A percentile compares a stretch with the other conserved stretches of the same genome.
These are phyloP conservation scores for Circaetus cinerascens DNA, from an alignment of 2,113 vertebrate genomes.

Conservation along the genomic window DNA sequence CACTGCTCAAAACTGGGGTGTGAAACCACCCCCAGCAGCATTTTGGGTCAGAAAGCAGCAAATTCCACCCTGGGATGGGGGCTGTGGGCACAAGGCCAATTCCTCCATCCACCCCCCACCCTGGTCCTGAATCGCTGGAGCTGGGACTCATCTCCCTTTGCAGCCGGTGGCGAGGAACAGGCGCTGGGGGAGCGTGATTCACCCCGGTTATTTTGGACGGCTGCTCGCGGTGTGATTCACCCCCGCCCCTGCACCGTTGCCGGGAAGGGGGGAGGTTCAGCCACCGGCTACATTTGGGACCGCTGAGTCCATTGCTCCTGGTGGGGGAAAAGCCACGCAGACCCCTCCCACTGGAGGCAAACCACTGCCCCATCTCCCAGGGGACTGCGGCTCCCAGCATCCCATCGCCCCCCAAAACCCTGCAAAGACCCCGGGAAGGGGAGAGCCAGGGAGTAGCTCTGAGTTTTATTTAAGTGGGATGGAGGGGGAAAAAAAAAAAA, in stretches of 20 bases:
- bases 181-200: not conserved
- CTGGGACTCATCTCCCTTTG: not conserved
- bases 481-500: not conserved
- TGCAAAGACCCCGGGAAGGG: accelerated
- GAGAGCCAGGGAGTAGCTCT: not conserved
- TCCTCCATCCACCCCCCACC: not conserved
- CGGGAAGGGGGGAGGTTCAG: not conserved
- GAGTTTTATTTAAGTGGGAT: constrained; percentile 1
- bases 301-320: not conserved
- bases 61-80: accelerated
- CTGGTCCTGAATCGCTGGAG: accelerated
- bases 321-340: not conserved
- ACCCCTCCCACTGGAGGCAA: accelerated
- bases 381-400: not conserved
- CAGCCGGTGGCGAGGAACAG: not conserved
- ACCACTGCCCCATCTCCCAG: not conserved
- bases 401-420: not conserved
- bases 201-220: not conserved
- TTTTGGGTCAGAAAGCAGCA: not conserved
- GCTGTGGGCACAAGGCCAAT: accelerated
- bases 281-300: not conserved
- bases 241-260: not conserved
- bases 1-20: accelerated
- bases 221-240: not conserved
- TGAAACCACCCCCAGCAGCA: not conserved